Conservation (phyloP, 2,888 invertebrate genomes). For the Zeuzera pyrina region DNA sequence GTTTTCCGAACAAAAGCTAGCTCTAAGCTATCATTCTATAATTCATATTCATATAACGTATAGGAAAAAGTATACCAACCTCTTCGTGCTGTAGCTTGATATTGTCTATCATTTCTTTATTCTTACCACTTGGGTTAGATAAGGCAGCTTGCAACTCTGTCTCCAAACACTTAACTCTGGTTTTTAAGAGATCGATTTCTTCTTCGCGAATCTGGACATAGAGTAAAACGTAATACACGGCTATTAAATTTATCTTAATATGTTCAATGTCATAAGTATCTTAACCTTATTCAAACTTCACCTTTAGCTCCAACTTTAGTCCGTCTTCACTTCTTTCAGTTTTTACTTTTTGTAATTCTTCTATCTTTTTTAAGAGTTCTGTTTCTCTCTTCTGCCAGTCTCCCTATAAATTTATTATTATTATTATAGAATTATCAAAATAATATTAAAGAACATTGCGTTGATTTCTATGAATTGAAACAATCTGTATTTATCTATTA, state of each 20-base stretch:
- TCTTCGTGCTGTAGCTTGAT: slow-evolving; percentile 67
- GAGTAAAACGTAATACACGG: slow-evolving; percentile 3
- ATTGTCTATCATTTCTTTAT: slow-evolving; percentile 64
- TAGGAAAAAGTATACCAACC: slow-evolving; percentile 25
- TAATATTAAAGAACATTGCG: no score
- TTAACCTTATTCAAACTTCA: background rate
- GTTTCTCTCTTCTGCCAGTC: slow-evolving; percentile 55
- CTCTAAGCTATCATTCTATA: no score
- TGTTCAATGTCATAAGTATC: background rate
- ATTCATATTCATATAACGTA: background rate
- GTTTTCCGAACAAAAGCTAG: no score
- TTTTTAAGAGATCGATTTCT: slow-evolving; percentile 67
- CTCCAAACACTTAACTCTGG: slow-evolving; percentile 57
- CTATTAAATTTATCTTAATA: background rate
- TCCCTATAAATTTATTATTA: no score
- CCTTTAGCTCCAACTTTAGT: slow-evolving; percentile 49
- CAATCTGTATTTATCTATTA: no score
- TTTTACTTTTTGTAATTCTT: slow-evolving; percentile 48
- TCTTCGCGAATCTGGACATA: slow-evolving; percentile 57
- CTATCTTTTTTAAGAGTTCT: slow-evolving; percentile 52
- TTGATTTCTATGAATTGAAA: no score
- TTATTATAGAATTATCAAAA: no score
- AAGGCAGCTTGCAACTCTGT: slow-evolving; percentile 60
- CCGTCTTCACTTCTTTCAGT: slow-evolving; percentile 44
- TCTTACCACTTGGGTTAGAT: slow-evolving; percentile 54